phyloP scores from a whole-genome alignment of 1,140 invertebrate species.

The Hestina assimilis region DNA sequence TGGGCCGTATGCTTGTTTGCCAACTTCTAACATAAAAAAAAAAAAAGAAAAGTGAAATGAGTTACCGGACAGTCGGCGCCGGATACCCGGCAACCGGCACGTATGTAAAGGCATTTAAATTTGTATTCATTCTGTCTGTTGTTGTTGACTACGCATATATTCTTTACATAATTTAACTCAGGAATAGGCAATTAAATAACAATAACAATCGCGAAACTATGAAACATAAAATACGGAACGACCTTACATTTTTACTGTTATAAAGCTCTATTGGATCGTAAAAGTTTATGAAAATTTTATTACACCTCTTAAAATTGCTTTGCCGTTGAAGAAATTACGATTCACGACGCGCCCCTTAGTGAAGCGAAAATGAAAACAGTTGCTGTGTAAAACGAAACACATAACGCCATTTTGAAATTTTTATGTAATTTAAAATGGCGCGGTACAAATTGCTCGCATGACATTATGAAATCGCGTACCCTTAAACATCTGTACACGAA shows the following conservation, averaged over 20 bases:
- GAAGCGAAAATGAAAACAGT: conserved; percentile 21
- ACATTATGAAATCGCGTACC: conserved; percentile 32
- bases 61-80: too few species aligned
- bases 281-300: conserved; percentile 32
- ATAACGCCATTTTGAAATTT: conserved; percentile 13
- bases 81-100: too few species aligned
- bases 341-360: conserved; percentile 11
- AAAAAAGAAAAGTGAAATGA: too few species aligned
- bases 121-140: too few species aligned
- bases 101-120: too few species aligned
- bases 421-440: conserved; percentile 33
- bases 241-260: conserved; percentile 20
- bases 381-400: not conserved
- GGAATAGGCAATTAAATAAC: not conserved
- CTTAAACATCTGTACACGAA: too few species aligned
- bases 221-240: not conserved
- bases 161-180: too few species aligned
- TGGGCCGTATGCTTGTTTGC: too few species aligned
- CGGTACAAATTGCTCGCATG: conserved; percentile 30
- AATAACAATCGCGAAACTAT: conserved; percentile 2
- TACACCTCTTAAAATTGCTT: conserved; percentile 24
- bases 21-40: too few species aligned
- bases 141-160: too few species aligned
- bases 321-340: conserved; percentile 18
- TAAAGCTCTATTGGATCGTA: conserved; percentile 25